Evolutionary conservation across 2,888 invertebrate genomes (phyloP), one percentile per base, ranked within the genome.

Genomic region (Philereme transversata): DNA sequence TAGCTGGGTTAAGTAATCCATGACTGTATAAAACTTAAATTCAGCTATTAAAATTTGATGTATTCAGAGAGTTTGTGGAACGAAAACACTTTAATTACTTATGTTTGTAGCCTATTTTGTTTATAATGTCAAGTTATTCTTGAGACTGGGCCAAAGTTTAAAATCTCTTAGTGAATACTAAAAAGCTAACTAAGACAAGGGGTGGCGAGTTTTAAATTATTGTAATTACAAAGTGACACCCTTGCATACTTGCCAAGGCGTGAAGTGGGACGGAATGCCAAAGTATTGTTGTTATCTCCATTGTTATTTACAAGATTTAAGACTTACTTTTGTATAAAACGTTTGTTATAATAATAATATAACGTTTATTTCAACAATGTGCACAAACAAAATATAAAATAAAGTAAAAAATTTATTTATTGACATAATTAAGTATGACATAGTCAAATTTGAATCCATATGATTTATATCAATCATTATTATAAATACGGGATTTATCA

Each of bases 101-200:
- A 49, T 45, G 44, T 52, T 63, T 59, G 56, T 49, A 52, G 52
- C 56, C 60, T 59, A 53, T 61, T 60, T 57, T 45, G 51, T 61
- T 66, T 45, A 48, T 45, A 54, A 48, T 63, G 53, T 59, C 60
- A 49, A 65, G 58, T 60, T 53, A 4, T 43, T 64, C 51, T 64
- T 65, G 64, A 67, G 58, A 58, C 58, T 61, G 53, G 48, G 62
- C 65, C 64, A 65, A 68, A 66, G 57, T 66, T 66, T 48, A 52
- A 55, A 55, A 54, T 59, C 8, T 46, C 55, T 55, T 49, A 48
- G 51, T 65, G 67, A 65, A 65, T 65, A 69, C 63, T 65, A 59
- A 67, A 57, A 43, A 64, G 64, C 51, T 51, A 47, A 53, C 57
- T 52, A 51, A 65, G 57, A 59, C 54, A 62, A 50, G 59, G 48